Percentiles rank a stretch among this genome's conserved stretches.
Evolutionary conservation across 2,113 vertebrate species (phyloP).

Genomic region (Rostratula benghalensis): DNA sequence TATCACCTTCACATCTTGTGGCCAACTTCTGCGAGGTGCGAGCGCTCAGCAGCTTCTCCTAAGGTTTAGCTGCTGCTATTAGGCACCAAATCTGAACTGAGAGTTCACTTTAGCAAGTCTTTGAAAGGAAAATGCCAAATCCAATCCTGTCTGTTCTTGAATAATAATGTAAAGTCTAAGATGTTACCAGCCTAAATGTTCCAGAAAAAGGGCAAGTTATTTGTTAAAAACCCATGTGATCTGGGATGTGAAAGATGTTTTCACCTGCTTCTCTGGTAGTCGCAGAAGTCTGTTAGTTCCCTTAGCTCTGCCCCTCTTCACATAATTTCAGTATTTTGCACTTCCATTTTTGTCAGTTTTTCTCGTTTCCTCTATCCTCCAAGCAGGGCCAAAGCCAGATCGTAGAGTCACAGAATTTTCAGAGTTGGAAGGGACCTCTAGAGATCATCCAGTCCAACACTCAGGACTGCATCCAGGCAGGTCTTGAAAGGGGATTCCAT

Average conservation of each 20-base stretch:
- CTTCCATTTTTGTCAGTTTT: neutral
- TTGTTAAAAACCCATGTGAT: neutral
- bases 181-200: neutral
- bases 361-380: neutral
- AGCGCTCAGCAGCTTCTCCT: neutral
- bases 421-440: too few relatives aligned
- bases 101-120: neutral
- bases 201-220: neutral
- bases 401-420: too few relatives aligned
- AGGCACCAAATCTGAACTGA: neutral
- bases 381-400: neutral
- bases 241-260: neutral
- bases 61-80: neutral
- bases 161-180: neutral
- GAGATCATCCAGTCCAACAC: too few relatives aligned
- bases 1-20: neutral
- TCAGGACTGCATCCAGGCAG: too few relatives aligned
- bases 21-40: neutral
- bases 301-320: neutral
- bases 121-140: neutral
- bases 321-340: neutral
- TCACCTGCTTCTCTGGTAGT: neutral
- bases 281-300: neutral
- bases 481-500: too few relatives aligned
- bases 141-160: neutral